Base-by-base conservation (phyloP, 2,797 vertebrate species). In the Pantherophis vulpinus region DNA sequence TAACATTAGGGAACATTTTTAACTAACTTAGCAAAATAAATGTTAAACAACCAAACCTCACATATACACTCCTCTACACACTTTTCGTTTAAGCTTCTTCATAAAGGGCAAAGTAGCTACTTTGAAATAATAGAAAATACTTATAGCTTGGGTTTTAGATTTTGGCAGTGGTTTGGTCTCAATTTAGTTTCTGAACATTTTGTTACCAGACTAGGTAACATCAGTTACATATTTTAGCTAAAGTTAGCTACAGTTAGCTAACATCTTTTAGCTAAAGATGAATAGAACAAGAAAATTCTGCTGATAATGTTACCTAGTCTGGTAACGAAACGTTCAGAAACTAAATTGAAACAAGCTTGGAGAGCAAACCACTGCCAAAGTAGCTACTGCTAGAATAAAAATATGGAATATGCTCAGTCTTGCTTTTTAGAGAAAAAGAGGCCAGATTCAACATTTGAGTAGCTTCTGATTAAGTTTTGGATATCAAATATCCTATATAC, bases 1-100 rank as follows among this genome's bases (percentile, higher is more conserved):
- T 93, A 93, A 96, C 94, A 97, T 96, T 95, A 95, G 94, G 93
- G 95, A 96, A 92, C 96, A 93, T 90, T 96, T 95, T 94, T 94
- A 93, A 93, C 12, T 95, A 91, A 56, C 60, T 96, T 96, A 95
- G 94, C 23, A 58, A 66, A 47, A 54, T 9, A 96, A 88, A 14
- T 16, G 3, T 27, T 56, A 66, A 37, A 11, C 18, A 86, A 87
- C 27, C 7, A 94, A 96, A 74, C 66, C 93, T 74, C 93, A 94
- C 94, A 95, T 95, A 94, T 95, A 93, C 95, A 96, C 97, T 95
- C 94, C 92, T 92, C 95, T 88, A 88, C 94, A 95, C 93, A 92
- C 96, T 96, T 97, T 96, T 94, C 96, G 96, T 92, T 94, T 95
- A 95, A 94, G 92, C 47, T 89, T 91, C 93, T 94, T 79, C n/a